Percentiles rank a stretch among this genome's conserved stretches.
phyloP scores from a whole-genome alignment of 2,797 vertebrate genomes.

The Gambelia wislizenii region DNA sequence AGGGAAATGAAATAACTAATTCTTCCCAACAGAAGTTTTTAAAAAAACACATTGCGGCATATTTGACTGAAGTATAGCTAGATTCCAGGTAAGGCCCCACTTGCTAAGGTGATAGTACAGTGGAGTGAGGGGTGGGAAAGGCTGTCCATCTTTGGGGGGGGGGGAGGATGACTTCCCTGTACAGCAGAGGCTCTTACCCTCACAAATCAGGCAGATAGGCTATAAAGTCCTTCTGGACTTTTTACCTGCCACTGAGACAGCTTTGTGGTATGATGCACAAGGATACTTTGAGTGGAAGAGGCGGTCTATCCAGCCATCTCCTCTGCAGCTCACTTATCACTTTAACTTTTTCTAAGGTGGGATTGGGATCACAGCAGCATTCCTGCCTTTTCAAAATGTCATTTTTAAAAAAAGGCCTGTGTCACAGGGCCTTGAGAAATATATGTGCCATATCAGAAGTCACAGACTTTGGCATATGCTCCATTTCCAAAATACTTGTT shows the following conservation, averaged over 20 bases:
- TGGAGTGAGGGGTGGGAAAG: background rate
- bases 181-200: too few relatives aligned
- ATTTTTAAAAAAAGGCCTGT: background rate
- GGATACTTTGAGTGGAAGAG: background rate
- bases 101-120: too few relatives aligned
- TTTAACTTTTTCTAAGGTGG: background rate
- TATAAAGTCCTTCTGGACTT: too few relatives aligned
- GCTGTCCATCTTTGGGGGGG: too few relatives aligned
- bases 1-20: background rate
- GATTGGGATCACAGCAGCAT: too few relatives aligned
- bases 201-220: too few relatives aligned
- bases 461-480: background rate
- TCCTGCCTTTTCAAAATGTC: background rate
- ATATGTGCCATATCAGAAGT: too few relatives aligned
- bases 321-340: background rate
- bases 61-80: background rate
- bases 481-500: background rate
- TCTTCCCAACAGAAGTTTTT: background rate
- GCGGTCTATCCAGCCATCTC: background rate
- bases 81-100: background rate
- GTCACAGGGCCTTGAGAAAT: background rate
- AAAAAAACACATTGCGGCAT: background rate
- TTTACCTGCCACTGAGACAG: too few relatives aligned
- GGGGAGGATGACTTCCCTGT: background rate
- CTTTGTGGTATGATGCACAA: background rate